Evolutionary conservation across 2,113 vertebrate genomes (phyloP).

Genomic region (Mus spicilegus): DNA sequence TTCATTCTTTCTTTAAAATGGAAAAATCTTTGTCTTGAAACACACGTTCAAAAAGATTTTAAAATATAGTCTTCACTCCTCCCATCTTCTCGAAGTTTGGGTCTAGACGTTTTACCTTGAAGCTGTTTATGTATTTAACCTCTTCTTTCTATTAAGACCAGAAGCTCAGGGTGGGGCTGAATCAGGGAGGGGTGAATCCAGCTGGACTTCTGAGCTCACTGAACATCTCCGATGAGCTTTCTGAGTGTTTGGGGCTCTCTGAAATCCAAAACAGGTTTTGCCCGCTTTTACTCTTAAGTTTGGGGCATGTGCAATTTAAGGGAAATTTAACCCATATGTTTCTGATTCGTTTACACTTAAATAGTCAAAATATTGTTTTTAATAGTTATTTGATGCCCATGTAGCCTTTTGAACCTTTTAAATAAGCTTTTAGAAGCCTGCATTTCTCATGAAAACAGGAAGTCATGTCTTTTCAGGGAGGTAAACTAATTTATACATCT

Average conservation of each 20-base stretch:
- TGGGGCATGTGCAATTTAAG: conserved; percentile 76
- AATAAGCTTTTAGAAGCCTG: conserved; percentile 76
- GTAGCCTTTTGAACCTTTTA: conserved; percentile 81
- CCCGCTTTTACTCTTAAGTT: conserved; percentile 68
- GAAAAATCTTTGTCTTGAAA: neutral
- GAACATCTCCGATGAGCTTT: conserved; percentile 72
- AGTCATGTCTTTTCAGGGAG: conserved; percentile 71
- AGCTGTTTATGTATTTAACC: conserved; percentile 59
- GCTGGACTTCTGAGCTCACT: conserved; percentile 49
- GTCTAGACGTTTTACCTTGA: conserved; percentile 56
- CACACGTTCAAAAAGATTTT: neutral
- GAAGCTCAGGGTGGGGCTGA: conserved; percentile 5
- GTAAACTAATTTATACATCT: conserved; percentile 77
- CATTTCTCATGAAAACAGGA: conserved; percentile 79
- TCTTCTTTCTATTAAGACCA: conserved; percentile 55
- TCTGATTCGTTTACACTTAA: conserved; percentile 84
- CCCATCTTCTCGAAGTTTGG: conserved; percentile 25
- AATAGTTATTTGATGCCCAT: conserved; percentile 83
- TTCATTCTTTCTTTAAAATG: conserved; percentile 58
- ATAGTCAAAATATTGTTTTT: conserved; percentile 85
- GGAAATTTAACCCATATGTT: conserved; percentile 85
- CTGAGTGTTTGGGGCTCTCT: conserved; percentile 68
- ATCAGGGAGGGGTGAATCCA: conserved; percentile 52
- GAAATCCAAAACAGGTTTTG: conserved; percentile 82
- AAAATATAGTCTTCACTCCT: neutral